A percentile compares a stretch with the other conserved stretches of the same genome.
Conservation (phyloP, 2,888 invertebrate genomes). For the Teleiodes luculella region DNA sequence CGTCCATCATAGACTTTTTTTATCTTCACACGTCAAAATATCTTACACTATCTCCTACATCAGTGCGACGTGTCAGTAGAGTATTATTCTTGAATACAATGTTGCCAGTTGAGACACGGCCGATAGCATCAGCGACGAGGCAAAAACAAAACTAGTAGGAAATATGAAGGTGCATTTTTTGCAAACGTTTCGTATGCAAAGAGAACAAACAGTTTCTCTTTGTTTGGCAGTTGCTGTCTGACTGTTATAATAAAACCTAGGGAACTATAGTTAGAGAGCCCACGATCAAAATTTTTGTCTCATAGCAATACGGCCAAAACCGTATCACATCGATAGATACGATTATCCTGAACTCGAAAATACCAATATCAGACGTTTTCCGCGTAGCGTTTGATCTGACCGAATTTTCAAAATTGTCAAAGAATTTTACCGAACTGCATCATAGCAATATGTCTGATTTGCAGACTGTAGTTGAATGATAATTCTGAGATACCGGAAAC, state of each 20-base stretch:
- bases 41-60: constrained; percentile 53
- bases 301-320: no score
- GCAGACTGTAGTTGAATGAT: no score
- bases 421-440: no score
- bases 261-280: no score
- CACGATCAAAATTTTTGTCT: no score
- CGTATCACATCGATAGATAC: no score
- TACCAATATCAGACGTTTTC: no score
- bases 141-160: constrained; percentile 31
- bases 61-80: constrained; percentile 47
- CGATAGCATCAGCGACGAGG: constrained; percentile 36
- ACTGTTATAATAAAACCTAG: not conserved
- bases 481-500: no score
- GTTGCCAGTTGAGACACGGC: constrained; percentile 43
- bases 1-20: constrained; percentile 38
- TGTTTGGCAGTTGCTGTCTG: constrained; percentile 9
- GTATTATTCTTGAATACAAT: constrained; percentile 43
- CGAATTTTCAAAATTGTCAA: no score
- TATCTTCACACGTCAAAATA: constrained; percentile 59
- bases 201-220: constrained; percentile 20
- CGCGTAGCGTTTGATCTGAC: no score
- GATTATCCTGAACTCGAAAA: no score
- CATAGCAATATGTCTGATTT: no score
- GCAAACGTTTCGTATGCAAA: not conserved
- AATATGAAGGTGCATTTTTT: constrained; percentile 27